Evolutionary conservation across 53 echinoderm and acorn worm genomes (phyloP).

Genomic region (Echinometra lucunter): DNA sequence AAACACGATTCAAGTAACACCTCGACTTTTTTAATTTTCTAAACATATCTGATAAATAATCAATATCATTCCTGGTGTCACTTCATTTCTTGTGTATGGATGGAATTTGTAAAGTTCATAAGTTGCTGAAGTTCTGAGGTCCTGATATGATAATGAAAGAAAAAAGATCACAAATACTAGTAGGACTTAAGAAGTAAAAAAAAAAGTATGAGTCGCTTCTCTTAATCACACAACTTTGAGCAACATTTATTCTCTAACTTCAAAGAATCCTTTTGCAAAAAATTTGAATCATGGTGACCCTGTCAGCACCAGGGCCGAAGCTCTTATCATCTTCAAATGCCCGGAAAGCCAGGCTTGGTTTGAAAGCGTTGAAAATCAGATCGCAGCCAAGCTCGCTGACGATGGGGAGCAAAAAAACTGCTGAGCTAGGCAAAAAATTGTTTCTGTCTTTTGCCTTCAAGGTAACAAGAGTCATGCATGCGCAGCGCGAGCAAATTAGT

Average conservation of each 20-base stretch:
- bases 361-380: conserved; percentile 21
- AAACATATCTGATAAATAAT: no score
- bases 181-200: no score
- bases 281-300: conserved; percentile 13
- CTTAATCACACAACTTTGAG: neutral
- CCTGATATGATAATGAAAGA: no score
- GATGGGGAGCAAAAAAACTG: conserved; percentile 53
- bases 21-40: no score
- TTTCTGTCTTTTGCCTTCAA: neutral
- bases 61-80: no score
- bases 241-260: conserved; percentile 23
- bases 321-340: conserved; percentile 61
- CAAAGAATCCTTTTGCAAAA: neutral
- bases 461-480: conserved; percentile 38
- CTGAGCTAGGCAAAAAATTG: conserved; percentile 59
- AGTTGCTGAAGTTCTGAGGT: no score
- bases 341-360: conserved; percentile 62
- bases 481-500: conserved; percentile 56
- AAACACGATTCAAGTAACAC: no score
- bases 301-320: conserved; percentile 43
- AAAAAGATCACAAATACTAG: neutral
- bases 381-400: conserved; percentile 34
- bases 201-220: neutral
- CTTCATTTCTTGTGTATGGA: no score
- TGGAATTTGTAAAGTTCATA: no score